Conservation (phyloP, 2,113 vertebrate genomes). For the Alethe diademata region DNA sequence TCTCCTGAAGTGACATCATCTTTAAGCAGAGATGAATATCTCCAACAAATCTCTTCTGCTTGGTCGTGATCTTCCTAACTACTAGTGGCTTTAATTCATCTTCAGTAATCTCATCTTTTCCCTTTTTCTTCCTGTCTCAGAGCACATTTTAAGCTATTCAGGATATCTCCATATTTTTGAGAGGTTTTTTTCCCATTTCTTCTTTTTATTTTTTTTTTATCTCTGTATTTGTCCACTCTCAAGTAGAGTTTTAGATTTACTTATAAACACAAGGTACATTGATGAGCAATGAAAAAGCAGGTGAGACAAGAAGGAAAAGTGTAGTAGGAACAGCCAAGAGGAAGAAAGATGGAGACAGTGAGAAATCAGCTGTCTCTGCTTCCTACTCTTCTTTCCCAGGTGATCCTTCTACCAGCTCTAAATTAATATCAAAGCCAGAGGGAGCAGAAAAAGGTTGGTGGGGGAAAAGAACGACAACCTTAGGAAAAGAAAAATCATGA, state of each 20-base stretch:
- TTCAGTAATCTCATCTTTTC: neutral
- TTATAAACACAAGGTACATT: neutral
- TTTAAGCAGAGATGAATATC: neutral
- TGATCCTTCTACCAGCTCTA: constrained; percentile 46
- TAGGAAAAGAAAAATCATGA: constrained; percentile 55
- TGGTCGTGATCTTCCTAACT: neutral
- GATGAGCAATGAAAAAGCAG: neutral
- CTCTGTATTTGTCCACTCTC: neutral
- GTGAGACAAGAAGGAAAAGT: neutral
- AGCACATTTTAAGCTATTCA: neutral
- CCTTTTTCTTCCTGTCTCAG: neutral
- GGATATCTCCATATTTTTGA: neutral
- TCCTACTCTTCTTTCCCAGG: constrained; percentile 13
- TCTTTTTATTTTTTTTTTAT: neutral
- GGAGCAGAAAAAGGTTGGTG: constrained; percentile 21
- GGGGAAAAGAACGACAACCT: constrained; percentile 7
- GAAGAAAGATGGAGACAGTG: constrained; percentile 22
- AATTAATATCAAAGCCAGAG: constrained; percentile 68
- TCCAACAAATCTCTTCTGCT: neutral
- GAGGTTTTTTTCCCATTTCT: neutral
- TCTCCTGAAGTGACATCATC: neutral
- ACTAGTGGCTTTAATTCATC: neutral
- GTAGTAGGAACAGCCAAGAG: neutral
- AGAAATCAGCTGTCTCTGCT: constrained; percentile 29
- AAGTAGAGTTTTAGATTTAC: neutral